Conservation (phyloP, 35 echinoderm and acorn worm genomes). For the Anneissia japonica region DNA sequence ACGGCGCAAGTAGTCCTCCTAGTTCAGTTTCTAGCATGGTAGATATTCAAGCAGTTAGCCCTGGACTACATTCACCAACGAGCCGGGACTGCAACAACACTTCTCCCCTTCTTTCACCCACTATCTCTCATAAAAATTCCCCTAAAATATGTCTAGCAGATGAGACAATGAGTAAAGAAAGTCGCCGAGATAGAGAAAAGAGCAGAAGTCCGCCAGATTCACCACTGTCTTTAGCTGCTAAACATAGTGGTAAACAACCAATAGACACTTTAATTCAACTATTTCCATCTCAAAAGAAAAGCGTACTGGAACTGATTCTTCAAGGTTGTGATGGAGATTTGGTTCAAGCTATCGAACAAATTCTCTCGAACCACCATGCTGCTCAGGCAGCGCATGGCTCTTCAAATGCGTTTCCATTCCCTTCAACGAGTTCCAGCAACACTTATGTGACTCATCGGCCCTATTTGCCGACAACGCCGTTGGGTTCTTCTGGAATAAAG, state of each 20-base stretch:
- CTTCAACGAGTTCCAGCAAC: conserved; percentile 45
- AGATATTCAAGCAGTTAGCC: not conserved
- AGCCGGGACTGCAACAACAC: not conserved
- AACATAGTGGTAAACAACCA: conserved; percentile 14
- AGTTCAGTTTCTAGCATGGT: conserved; percentile 20
- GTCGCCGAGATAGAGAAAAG: not conserved
- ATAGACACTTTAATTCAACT: conserved; percentile 77
- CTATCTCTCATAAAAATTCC: not conserved
- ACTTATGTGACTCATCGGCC: conserved; percentile 80
- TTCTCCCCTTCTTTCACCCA: not conserved
- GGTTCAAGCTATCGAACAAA: conserved; percentile 91
- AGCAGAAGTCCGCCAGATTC: not conserved
- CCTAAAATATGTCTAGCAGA: not conserved
- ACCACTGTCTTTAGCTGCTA: not conserved
- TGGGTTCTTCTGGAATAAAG: conserved; percentile 69
- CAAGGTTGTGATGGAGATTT: conserved; percentile 90
- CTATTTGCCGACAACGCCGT: conserved; percentile 64
- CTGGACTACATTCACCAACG: not conserved
- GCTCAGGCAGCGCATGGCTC: conserved; percentile 9
- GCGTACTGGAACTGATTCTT: conserved; percentile 80
- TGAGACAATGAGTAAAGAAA: not conserved
- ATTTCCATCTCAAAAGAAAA: conserved; percentile 86
- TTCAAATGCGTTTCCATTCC: conserved; percentile 31
- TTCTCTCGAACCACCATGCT: conserved; percentile 20
- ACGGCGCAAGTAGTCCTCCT: conserved; percentile 45